phyloP scores from a whole-genome alignment of 2,797 vertebrate species.

The Pseudomugil tenellus region DNA sequence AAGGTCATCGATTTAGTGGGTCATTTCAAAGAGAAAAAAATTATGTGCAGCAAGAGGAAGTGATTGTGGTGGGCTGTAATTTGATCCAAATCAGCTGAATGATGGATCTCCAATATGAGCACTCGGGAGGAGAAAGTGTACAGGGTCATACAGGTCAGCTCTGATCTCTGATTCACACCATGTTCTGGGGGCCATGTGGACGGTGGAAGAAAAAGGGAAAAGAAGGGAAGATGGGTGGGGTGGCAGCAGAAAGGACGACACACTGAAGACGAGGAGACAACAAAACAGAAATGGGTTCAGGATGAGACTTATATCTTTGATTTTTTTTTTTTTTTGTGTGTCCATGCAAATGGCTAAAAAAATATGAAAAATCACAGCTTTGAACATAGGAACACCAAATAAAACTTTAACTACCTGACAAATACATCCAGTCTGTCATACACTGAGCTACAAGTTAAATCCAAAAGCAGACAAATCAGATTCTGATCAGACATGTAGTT shows the following conservation, averaged over 20 bases:
- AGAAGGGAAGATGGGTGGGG: not conserved
- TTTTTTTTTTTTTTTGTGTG: too few relatives aligned
- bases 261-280: not conserved
- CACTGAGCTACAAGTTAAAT: not conserved
- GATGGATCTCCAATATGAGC: conserved; percentile 39
- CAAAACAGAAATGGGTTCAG: too few relatives aligned
- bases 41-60: conserved; percentile 40
- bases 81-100: conserved; percentile 51
- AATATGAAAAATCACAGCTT: too few relatives aligned
- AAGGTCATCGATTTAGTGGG: conserved; percentile 41
- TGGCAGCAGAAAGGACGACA: not conserved
- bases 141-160: conserved; percentile 38
- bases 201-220: conserved; percentile 14
- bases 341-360: too few relatives aligned
- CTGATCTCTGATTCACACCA: conserved; percentile 63
- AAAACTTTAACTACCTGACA: too few relatives aligned
- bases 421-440: not conserved
- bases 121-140: conserved; percentile 17
- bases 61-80: conserved; percentile 54
- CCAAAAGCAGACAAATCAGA: not conserved
- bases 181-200: conserved; percentile 39
- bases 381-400: too few relatives aligned
- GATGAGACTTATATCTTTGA: too few relatives aligned
- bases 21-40: conserved; percentile 20
- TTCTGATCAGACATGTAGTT: not conserved